A percentile compares a stretch with the other conserved stretches of the same genome.
Evolutionary conservation across 2,797 vertebrate genomes (phyloP).

Genomic region (Mallotus villosus): DNA sequence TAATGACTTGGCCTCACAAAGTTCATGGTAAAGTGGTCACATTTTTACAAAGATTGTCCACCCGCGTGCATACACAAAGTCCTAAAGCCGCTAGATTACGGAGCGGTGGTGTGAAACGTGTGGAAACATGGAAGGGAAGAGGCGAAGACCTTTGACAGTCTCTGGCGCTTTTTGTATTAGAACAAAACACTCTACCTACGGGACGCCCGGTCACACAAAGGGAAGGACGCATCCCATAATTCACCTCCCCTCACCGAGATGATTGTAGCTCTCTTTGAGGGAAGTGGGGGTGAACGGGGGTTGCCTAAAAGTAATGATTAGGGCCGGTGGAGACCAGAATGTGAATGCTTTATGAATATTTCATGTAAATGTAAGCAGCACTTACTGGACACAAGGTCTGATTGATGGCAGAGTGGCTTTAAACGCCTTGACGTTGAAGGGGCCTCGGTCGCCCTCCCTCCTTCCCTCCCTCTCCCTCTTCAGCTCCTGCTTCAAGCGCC

Average conservation of each 20-base stretch:
- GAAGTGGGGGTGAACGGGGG: conserved; percentile 51
- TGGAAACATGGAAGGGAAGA: conserved; percentile 41
- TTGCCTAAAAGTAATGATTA: conserved; percentile 94
- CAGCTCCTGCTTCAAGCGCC: conserved; percentile 84
- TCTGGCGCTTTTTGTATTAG: conserved; percentile 79
- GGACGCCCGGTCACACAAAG: conserved; percentile 84
- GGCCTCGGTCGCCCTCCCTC: conserved; percentile 78
- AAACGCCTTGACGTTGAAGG: conserved; percentile 92
- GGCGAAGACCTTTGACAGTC: conserved; percentile 78
- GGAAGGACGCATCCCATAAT: conserved; percentile 80
- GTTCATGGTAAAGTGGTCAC: conserved; percentile 24
- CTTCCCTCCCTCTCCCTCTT: conserved; percentile 77
- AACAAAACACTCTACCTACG: conserved; percentile 81
- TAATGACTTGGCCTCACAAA: conserved; percentile 18
- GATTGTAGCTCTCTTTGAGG: conserved; percentile 85
- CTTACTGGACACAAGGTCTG: conserved; percentile 92
- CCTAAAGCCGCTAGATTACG: conserved; percentile 24
- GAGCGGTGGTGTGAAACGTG: conserved; percentile 28
- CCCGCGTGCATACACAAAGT: conserved; percentile 9
- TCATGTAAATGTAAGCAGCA: conserved; percentile 99
- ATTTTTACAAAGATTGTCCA: background rate
- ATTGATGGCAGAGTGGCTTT: conserved; percentile 94
- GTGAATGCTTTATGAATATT: conserved; percentile 99
- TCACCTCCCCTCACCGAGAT: conserved; percentile 86
- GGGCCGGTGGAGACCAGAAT: conserved; percentile 89